These are phyloP conservation scores for Tetragonula clypearis DNA, from an alignment of 1,140 invertebrate genomes.

Conservation along the genomic window DNA sequence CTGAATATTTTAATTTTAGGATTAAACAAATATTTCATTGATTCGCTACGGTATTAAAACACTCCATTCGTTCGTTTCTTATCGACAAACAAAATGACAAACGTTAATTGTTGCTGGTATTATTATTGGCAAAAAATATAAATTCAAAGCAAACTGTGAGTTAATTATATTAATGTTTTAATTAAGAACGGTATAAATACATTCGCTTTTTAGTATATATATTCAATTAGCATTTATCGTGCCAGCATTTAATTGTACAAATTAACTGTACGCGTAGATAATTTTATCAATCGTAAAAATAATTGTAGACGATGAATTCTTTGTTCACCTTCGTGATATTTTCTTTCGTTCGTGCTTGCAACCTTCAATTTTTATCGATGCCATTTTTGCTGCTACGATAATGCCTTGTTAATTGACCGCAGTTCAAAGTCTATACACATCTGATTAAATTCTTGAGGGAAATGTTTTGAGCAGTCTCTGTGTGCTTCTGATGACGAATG, in stretches of 20 bases:
- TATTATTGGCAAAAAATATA: constrained; percentile 4
- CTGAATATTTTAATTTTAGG: not conserved
- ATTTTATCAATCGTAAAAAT: not conserved
- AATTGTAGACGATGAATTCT: not conserved
- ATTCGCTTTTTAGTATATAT: not conserved
- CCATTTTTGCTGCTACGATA: constrained; percentile 28
- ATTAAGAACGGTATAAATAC: not conserved
- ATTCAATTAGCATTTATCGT: not conserved
- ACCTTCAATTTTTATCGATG: constrained; percentile 45
- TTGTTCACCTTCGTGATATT: constrained; percentile 23
- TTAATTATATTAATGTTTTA: constrained; percentile 26
- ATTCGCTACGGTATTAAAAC: not conserved
- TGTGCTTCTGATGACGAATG: not conserved
- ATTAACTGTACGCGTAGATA: not conserved
- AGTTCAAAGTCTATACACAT: no score
- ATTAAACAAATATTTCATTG: not conserved
- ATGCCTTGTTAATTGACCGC: not conserved
- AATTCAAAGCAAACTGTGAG: not conserved
- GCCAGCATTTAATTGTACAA: not conserved
- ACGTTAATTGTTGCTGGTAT: not conserved
- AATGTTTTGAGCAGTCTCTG: not conserved
- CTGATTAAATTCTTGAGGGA: not conserved
- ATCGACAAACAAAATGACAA: not conserved
- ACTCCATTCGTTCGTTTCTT: not conserved
- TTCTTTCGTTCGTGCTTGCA: constrained; percentile 1